Base-by-base conservation (phyloP, 2,797 vertebrate species). In the Lateolabrax maculatus region DNA sequence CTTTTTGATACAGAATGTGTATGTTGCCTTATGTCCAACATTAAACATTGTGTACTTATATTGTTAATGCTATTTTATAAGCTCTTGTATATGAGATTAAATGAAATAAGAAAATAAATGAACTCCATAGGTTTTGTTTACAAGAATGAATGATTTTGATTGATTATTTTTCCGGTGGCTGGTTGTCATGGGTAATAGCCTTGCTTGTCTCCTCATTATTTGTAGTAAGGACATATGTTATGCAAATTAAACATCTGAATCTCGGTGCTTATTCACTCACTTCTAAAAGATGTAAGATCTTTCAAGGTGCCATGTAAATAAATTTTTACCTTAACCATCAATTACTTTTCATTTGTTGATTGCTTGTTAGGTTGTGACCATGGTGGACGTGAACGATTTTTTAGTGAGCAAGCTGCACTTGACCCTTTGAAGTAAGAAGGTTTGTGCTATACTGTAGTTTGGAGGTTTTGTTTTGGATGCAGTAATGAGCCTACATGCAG, bases 61-160 rank as follows among this genome's bases (percentile, higher is more conserved):
- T 79, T 65, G 36, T 77, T 75, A 56, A 23, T 68, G 57, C n/a
- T 85, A 83, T 89, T 90, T 87, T 87, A n/a, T 89, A 82, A 71
- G 29, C 61, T 41, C 56, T 78, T 81, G 8, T 80, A 23, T 64
- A 63, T 70, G 63, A 55, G 55, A 84, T 80, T 44, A 56, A 34
- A 65, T 61, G 9, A 64, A 64, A 69, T 64, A 21, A 39, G 41
- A 43, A 46, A 57, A 8, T 0, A 82, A 31, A 36, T 49, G 11
- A 57, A 57, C 23, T 43, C 9, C 7, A 46, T n/a, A n/a, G 0
- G 9, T 0, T 77, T 34, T 74, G 80, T 80, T 76, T 75, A 80
- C 60, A 67, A 65, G 25, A 69, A 55, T 48, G 16, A 44, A 25
- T 73, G 2, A n/a, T 71, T 53, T 49, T 6, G 6, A 34, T 34